Conservation (phyloP, 2,888 invertebrate species). For the Amphipoea oculea region DNA sequence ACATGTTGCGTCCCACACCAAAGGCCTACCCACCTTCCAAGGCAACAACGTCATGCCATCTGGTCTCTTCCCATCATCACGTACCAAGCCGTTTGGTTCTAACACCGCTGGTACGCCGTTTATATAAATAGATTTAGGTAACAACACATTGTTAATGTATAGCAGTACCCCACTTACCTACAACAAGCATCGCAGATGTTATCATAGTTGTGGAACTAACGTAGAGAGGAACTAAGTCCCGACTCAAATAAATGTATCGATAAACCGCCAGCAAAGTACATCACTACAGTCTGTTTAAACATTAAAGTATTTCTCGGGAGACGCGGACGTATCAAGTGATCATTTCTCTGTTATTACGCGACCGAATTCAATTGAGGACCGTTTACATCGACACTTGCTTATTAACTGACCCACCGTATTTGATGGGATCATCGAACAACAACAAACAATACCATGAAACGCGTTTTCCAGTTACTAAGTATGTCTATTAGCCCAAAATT, state of each 20-base stretch:
- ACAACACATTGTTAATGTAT: too few species aligned
- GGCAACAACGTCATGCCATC: too few species aligned
- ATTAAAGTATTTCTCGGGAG: slow-evolving; percentile 80
- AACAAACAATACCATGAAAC: slow-evolving; percentile 1
- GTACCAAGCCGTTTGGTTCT: too few species aligned
- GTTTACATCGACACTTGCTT: slow-evolving; percentile 74
- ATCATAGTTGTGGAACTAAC: too few species aligned
- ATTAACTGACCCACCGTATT: slow-evolving; percentile 73
- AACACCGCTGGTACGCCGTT: too few species aligned
- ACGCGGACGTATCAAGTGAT: slow-evolving; percentile 80
- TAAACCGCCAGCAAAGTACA: slow-evolving; percentile 48
- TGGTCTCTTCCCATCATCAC: too few species aligned
- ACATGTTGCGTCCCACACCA: too few species aligned
- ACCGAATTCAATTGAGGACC: slow-evolving; percentile 77
- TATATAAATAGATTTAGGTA: too few species aligned
- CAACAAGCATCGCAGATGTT: too few species aligned
- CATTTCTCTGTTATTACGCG: slow-evolving; percentile 78
- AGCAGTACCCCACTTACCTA: too few species aligned
- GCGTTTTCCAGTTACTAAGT: neutral
- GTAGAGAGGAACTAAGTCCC: too few species aligned
- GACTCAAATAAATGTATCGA: slow-evolving; percentile 44
- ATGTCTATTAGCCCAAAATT: neutral
- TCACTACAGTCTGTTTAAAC: slow-evolving; percentile 76
- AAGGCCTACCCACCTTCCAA: too few species aligned
- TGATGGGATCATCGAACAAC: slow-evolving; percentile 26